phyloP scores from a whole-genome alignment of 2,113 vertebrate species.

The Chloropsis cyanopogon region DNA sequence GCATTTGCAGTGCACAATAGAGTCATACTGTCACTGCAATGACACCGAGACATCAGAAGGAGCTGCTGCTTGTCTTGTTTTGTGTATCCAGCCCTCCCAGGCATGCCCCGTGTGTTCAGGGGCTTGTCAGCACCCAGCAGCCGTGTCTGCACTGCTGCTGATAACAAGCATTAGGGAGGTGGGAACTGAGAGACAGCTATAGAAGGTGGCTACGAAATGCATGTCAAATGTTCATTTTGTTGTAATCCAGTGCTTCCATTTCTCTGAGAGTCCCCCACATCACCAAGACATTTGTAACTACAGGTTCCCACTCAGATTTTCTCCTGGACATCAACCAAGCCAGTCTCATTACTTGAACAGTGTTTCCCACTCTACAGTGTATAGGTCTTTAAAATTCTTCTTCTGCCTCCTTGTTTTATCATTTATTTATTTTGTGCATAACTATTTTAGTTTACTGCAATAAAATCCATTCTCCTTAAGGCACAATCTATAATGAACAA shows the following conservation, averaged over 20 bases:
- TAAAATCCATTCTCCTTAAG: slow-evolving; percentile 26
- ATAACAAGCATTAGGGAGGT: slow-evolving; percentile 1
- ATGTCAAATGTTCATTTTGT: not conserved
- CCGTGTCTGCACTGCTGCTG: not conserved
- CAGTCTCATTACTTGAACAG: not conserved
- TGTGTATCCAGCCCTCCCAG: not conserved
- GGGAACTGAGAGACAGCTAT: not conserved
- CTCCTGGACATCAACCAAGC: not conserved
- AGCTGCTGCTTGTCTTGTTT: not conserved
- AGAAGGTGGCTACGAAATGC: not conserved
- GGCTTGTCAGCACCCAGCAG: not conserved
- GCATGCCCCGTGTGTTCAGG: not conserved
- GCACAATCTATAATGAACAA: slow-evolving; percentile 8
- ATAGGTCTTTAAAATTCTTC: not conserved
- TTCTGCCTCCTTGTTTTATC: not conserved
- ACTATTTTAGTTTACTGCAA: not conserved
- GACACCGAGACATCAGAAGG: not conserved
- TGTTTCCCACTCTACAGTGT: not conserved
- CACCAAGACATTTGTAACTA: not conserved
- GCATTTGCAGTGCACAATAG: not conserved
- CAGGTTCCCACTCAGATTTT: not conserved
- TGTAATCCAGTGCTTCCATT: not conserved
- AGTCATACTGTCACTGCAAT: rapidly evolving
- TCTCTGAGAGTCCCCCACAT: not conserved
- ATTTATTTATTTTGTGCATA: not conserved